Conservation (phyloP, 2,797 vertebrate genomes). For the Girardinus metallicus region DNA sequence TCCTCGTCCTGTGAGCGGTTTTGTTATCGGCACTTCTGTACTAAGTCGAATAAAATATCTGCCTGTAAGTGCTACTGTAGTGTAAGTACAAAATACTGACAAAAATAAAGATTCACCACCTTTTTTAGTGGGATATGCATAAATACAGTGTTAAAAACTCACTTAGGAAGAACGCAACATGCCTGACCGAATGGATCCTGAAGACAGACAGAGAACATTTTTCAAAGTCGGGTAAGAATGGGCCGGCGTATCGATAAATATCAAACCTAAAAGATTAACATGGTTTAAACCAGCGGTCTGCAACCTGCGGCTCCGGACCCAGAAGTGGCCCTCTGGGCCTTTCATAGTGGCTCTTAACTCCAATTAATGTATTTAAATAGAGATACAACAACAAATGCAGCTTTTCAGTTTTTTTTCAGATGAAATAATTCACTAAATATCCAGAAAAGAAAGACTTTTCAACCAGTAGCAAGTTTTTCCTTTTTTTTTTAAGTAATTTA, state of each 20-base stretch:
- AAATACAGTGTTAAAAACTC: neutral
- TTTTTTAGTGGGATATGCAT: neutral
- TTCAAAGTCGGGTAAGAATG: neutral
- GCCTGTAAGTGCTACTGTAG: slow-evolving; percentile 31
- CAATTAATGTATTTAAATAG: too few species aligned
- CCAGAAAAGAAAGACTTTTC: too few species aligned
- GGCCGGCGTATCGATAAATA: neutral
- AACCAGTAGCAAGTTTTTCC: too few species aligned
- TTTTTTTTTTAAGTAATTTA: too few species aligned
- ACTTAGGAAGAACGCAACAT: neutral
- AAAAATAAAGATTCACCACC: neutral
- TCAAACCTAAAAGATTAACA: neutral
- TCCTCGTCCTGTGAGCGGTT: neutral
- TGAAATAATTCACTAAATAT: too few species aligned
- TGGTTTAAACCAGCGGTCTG: neutral
- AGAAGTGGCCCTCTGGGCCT: too few species aligned
- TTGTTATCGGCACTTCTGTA: neutral
- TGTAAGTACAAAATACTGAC: slow-evolving; percentile 1
- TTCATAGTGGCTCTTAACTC: too few species aligned
- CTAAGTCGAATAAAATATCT: slow-evolving; percentile 4
- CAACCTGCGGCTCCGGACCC: too few species aligned
- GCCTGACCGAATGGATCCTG: neutral
- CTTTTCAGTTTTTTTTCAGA: too few species aligned
- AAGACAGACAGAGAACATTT: neutral
- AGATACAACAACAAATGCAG: too few species aligned